Percentiles rank a stretch among this genome's conserved stretches.
Conservation (phyloP, 1,140 invertebrate genomes). For the Goniozus legneri region DNA sequence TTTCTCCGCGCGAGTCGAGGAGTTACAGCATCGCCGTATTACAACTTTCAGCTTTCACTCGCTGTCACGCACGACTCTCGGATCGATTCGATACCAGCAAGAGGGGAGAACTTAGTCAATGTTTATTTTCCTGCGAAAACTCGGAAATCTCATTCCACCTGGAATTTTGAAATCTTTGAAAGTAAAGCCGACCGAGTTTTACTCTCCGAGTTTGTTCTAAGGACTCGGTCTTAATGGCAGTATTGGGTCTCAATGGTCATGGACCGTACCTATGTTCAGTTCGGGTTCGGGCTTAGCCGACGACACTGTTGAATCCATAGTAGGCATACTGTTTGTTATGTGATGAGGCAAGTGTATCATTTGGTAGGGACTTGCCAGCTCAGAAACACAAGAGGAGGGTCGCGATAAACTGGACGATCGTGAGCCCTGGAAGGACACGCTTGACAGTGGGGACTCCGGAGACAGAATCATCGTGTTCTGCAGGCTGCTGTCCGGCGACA, state of each 20-base stretch:
- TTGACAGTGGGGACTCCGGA: conserved; percentile 33
- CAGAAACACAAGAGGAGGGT: conserved; percentile 33
- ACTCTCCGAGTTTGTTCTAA: no score
- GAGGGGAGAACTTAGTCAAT: no score
- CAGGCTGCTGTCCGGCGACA: conserved; percentile 46
- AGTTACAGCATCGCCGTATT: conserved; percentile 52
- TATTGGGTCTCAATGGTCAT: no score
- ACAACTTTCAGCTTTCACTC: conserved; percentile 56
- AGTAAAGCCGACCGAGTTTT: no score
- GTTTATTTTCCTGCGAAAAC: no score
- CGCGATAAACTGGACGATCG: conserved; percentile 24
- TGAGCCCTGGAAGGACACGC: conserved; percentile 26
- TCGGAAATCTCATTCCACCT: no score
- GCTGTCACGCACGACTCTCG: no score
- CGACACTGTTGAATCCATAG: conserved; percentile 60
- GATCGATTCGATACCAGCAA: no score
- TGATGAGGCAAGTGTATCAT: conserved; percentile 35
- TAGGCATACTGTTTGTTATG: conserved; percentile 44
- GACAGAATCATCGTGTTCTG: conserved; percentile 24
- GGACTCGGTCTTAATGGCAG: no score
- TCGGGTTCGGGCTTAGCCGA: conserved; percentile 59
- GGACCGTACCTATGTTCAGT: conserved; percentile 57
- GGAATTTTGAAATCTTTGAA: no score
- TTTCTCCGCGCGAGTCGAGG: conserved; percentile 46
- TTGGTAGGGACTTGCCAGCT: conserved; percentile 36